Evolutionary conservation across 2,888 invertebrate genomes (phyloP), one percentile per base, ranked within the genome.

Genomic region (Tortrix viridana): DNA sequence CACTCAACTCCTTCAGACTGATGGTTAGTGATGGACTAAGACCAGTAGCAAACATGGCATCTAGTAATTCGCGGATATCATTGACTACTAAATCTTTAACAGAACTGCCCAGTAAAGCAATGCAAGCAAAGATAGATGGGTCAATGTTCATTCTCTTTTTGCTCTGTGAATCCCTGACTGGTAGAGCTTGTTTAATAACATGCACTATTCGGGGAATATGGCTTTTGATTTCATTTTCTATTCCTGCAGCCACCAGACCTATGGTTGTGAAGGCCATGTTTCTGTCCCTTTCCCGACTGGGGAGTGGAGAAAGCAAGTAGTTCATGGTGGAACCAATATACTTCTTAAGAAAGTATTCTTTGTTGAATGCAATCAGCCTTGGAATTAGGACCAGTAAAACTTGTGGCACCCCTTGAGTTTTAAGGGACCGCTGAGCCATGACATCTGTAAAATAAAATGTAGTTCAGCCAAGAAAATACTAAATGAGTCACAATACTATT

Each of bases 11-110:
- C 67, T 97, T 94, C 26, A 99, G 89, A 59, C 98, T 97, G 41
- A 97, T 96, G 0, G 98, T 98, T 62, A 99, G 90, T 0, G 98
- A 96, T 9, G 97, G 96, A 72, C 97, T 97, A 0, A 99, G 92
- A 0, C 98, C 98, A 5, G 98, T 97, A 1, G 96, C 95, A 79
- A 99, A 94, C 97, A 99, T 98, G 49, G 96, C 95, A 70, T 98
- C 98, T 26, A 99, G 88, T 46, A 99, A 93, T 64, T 97, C 96
- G 63, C 95, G 95, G 4, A 98, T 96, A 72, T 97, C 97, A 70
- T 92, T 88, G 6, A 95, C 94, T 14, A 97, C 96, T 37, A 95
- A 93, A 22, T 95, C 94, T 68, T 96, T 96, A 0, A 98, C 96
- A 1, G 99, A 97, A 82, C 97, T 95, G 0, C 97, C 97, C 6